Evolutionary conservation across 2,888 invertebrate species (phyloP), one percentile per base, ranked within the genome.

Genomic region (Cheilosia vulpina): DNA sequence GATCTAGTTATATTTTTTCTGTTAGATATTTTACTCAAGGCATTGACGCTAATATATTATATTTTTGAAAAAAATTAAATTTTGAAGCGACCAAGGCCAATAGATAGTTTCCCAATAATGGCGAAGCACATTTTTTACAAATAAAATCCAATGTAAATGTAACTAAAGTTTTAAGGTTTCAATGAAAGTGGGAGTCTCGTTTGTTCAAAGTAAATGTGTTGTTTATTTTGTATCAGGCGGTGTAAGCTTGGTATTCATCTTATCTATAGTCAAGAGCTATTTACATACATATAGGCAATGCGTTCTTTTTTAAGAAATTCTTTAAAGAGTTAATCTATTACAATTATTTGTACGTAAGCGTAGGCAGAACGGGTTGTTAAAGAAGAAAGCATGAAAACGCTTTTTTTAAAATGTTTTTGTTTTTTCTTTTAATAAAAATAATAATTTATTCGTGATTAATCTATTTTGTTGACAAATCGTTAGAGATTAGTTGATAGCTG

Each of bases 381-480:
- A 31, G 50, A 65, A 47, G 21, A 55, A 55, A 63, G 38, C 65
- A 66, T 27, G 27, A 34, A 50, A 75, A 45, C 63, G 63, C 55
- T 73, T 75, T 57, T 75, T 50, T 47, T 27, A 7, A 58, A 76
- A 38, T 66, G 17, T 68, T 78, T 55, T 62, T 84, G 75, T 78
- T 65, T 79, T 27, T 55, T 45, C 31, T 69, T 80, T 69, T 43
- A 84, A 80, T 75, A 84, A 80, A 68, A 69, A 75, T 19, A 80
- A 31, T 84, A 80, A 84, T 80, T 75, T 84, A 84, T 84, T 84
- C 65, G 80, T 84, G 69, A 80, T 69, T 75, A 53, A 66, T 65
- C 65, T 76, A 62, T 57, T 76, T 60, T 80, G 60, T 84, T 69
- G 47, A 45, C 47, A 24, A 55, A 27, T 21, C 31, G 13, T 60